A percentile compares a stretch with the other conserved stretches of the same genome.
phyloP scores from a whole-genome alignment of 2,797 vertebrate species.

The Enteromius anoplus region DNA sequence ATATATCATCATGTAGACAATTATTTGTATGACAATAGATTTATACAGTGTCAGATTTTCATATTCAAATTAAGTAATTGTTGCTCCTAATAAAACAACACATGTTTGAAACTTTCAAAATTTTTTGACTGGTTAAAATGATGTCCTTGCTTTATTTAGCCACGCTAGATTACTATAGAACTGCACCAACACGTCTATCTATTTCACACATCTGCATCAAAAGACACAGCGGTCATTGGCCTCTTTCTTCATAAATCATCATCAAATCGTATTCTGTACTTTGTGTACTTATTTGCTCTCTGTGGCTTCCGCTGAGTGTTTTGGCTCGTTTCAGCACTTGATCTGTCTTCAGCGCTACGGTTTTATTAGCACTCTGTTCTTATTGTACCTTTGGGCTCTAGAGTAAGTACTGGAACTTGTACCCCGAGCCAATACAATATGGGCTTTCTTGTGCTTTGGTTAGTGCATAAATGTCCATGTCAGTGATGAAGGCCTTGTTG shows the following conservation, averaged over 20 bases:
- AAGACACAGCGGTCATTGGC: neutral
- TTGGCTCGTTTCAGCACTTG: constrained; percentile 26
- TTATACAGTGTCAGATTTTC: no score
- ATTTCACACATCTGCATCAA: neutral
- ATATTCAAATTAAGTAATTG: neutral
- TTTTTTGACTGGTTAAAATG: neutral
- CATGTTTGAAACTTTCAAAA: neutral
- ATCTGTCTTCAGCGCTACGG: constrained; percentile 20
- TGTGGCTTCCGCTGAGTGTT: constrained; percentile 25
- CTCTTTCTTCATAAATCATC: constrained; percentile 9
- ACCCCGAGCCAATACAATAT: neutral
- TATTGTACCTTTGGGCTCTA: constrained; percentile 29
- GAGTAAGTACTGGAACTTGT: constrained; percentile 14
- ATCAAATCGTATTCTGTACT: neutral
- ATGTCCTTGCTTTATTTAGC: neutral
- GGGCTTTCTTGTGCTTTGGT: neutral
- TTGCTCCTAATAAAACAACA: neutral
- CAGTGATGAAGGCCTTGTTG: neutral
- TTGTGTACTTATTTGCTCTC: constrained; percentile 21
- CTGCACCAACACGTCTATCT: neutral
- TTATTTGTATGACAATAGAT: no score
- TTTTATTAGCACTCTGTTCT: constrained; percentile 40
- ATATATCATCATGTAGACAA: no score
- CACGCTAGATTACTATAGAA: neutral
- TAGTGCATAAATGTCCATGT: constrained; percentile 28